These are phyloP conservation scores for Leptothorax acervorum DNA, from an alignment of 2,888 invertebrate species.

Conservation along the genomic window DNA sequence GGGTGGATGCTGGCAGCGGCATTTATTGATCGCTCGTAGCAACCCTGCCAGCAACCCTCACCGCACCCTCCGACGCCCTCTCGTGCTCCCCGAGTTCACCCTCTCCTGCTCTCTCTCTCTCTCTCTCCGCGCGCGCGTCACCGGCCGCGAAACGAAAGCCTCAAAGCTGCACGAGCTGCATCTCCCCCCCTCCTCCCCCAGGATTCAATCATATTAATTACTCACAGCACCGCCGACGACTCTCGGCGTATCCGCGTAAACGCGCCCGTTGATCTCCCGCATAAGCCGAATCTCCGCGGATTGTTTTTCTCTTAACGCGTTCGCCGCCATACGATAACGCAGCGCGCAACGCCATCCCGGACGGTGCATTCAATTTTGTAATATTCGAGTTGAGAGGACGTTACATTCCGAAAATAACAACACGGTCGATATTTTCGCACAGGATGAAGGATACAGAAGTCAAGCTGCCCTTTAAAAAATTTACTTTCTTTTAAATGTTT, in stretches of 20 bases:
- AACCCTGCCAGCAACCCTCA: conserved; percentile 79
- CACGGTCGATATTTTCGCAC: too few species aligned
- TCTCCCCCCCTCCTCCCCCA: not conserved
- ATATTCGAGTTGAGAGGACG: not conserved
- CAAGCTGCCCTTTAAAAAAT: not conserved
- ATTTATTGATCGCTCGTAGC: conserved; percentile 84
- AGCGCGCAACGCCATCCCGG: not conserved
- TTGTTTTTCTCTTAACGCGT: conserved; percentile 21
- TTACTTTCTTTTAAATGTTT: not conserved
- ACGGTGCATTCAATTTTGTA: not conserved
- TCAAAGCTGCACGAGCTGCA: conserved; percentile 64
- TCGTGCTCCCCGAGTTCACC: conserved; percentile 61
- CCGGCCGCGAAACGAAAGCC: conserved; percentile 62
- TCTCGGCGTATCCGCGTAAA: conserved; percentile 57
- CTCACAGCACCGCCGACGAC: conserved; percentile 72
- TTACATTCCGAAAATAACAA: not conserved
- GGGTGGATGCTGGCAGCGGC: conserved; percentile 83
- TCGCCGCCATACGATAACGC: conserved; percentile 5
- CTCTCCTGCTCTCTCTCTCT: conserved; percentile 59
- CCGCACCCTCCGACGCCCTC: conserved; percentile 60
- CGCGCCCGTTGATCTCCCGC: conserved; percentile 41
- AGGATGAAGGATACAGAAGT: not conserved
- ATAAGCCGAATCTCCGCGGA: conserved; percentile 17
- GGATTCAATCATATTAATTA: conserved; percentile 83
- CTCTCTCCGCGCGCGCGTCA: conserved; percentile 60